Evolutionary conservation across 1,140 invertebrate genomes (phyloP).

Genomic region (Drosophila ohnishii): DNA sequence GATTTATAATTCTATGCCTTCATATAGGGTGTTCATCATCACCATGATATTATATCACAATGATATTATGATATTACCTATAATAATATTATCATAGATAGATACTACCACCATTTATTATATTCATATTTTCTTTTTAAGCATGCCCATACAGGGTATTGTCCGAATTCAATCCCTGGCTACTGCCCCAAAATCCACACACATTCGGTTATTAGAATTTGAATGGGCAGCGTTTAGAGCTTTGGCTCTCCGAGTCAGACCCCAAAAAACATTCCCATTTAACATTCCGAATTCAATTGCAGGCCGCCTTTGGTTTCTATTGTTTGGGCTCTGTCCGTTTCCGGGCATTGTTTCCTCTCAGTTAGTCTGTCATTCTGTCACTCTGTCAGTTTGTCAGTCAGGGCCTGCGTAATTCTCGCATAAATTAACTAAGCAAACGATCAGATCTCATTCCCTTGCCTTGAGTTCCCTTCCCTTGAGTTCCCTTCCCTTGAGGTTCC

Average conservation of each 20-base stretch:
- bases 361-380: conserved; percentile 10
- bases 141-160: conserved; percentile 2
- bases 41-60: no score
- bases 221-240: conserved; percentile 37
- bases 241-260: conserved; percentile 18
- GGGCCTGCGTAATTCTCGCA: conserved; percentile 64
- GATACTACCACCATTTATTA: background rate
- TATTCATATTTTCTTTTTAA: background rate
- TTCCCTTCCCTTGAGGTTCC: background rate
- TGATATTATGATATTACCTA: no score
- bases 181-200: background rate
- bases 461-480: background rate
- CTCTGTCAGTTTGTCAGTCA: conserved; percentile 9
- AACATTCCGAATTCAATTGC: conserved; percentile 41
- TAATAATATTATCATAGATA: no score
- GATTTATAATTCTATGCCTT: no score
- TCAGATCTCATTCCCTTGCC: conserved; percentile 7
- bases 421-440: conserved; percentile 57
- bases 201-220: conserved; percentile 44
- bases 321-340: conserved; percentile 62
- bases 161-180: background rate
- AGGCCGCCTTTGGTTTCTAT: conserved; percentile 40
- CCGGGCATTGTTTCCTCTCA: conserved; percentile 51
- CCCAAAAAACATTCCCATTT: conserved; percentile 43
- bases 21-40: no score